phyloP scores from a whole-genome alignment of 2,888 invertebrate genomes.

The Oegoconia quadripuncta region DNA sequence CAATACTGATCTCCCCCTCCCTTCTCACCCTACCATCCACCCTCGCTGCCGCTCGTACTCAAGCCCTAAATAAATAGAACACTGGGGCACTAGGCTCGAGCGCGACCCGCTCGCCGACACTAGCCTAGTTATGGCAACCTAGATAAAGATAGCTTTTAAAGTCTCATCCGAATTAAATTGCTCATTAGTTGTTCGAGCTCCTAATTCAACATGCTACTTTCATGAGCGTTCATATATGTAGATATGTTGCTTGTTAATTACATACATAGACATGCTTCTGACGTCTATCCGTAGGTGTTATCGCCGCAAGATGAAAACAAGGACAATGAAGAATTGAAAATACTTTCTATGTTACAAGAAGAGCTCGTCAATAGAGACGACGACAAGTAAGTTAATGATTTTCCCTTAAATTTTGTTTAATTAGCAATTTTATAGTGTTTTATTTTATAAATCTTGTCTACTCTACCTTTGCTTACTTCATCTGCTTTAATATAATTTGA shows the following conservation, averaged over 20 bases:
- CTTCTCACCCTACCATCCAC: slow-evolving; percentile 21
- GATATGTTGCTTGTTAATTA: slow-evolving; percentile 58
- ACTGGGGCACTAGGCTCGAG: slow-evolving; percentile 60
- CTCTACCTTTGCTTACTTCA: slow-evolving; percentile 3
- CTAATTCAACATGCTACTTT: slow-evolving; percentile 22
- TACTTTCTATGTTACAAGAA: slow-evolving; percentile 84
- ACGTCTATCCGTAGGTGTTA: slow-evolving; percentile 68
- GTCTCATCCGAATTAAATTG: slow-evolving; percentile 32
- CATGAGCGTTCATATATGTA: slow-evolving; percentile 40
- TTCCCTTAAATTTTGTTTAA: not conserved
- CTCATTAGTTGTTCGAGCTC: slow-evolving; percentile 20
- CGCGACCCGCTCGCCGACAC: slow-evolving; percentile 39
- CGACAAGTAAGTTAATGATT: slow-evolving; percentile 81
- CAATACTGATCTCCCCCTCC: slow-evolving; percentile 41
- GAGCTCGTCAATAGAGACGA: slow-evolving; percentile 92
- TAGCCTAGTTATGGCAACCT: slow-evolving; percentile 36
- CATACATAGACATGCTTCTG: slow-evolving; percentile 65
- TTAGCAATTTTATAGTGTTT: not conserved
- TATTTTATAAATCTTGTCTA: not conserved
- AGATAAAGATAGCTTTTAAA: slow-evolving; percentile 23
- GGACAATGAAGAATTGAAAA: slow-evolving; percentile 87
- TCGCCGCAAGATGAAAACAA: slow-evolving; percentile 68
- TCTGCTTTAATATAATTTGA: slow-evolving; percentile 5
- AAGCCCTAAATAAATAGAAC: slow-evolving; percentile 57
- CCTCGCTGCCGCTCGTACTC: slow-evolving; percentile 24